These are phyloP conservation scores for Xestia c-nigrum DNA, from an alignment of 2,888 invertebrate species.

Conservation along the genomic window DNA sequence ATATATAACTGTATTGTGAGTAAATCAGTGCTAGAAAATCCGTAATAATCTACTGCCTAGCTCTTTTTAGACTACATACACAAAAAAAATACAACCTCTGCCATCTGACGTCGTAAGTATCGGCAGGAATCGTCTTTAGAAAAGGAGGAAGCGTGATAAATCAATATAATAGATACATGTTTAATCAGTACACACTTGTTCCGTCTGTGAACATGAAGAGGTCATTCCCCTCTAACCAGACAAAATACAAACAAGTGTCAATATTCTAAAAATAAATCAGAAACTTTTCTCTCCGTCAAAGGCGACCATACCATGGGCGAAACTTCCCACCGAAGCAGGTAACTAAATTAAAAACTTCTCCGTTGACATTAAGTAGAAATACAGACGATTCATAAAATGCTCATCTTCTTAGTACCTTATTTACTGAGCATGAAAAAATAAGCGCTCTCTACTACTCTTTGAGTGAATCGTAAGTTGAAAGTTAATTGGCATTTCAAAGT, in stretches of 20 bases:
- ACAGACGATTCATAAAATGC: constrained; percentile 40
- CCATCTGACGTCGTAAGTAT: background rate
- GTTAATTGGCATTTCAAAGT: constrained; percentile 54
- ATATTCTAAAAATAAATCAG: constrained; percentile 18
- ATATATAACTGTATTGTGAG: background rate
- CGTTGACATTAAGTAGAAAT: constrained; percentile 28
- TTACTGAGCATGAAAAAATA: constrained; percentile 42
- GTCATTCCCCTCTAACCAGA: background rate
- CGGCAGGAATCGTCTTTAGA: background rate
- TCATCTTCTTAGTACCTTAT: constrained; percentile 32
- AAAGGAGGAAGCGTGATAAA: too few species aligned
- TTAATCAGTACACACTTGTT: too few species aligned
- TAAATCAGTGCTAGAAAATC: background rate
- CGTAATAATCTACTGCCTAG: background rate
- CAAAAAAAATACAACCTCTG: too few species aligned
- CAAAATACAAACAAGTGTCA: constrained; percentile 12
- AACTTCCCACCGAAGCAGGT: constrained; percentile 27
- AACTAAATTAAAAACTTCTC: constrained; percentile 57
- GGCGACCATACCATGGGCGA: background rate
- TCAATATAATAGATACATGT: too few species aligned
- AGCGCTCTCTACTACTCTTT: constrained; percentile 39
- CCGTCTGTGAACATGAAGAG: too few species aligned
- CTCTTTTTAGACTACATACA: background rate
- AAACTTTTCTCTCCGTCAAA: constrained; percentile 25
- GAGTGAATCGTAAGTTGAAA: constrained; percentile 48